Evolutionary conservation across 2,888 invertebrate species (phyloP).

Genomic region (Saturnia japonica): DNA sequence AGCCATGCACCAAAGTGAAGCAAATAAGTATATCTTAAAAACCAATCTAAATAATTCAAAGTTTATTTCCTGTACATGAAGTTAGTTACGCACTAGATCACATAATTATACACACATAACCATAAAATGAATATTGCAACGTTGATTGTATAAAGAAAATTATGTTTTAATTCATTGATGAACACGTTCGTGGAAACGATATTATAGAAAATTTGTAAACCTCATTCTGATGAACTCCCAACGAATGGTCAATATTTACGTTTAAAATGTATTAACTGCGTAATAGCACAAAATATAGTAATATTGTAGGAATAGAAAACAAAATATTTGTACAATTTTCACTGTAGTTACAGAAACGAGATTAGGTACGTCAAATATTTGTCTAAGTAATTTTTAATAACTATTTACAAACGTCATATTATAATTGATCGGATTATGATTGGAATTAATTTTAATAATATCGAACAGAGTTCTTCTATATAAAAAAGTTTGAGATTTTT

Average conservation of each 20-base stretch:
- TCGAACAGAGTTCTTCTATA: background rate
- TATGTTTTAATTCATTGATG: background rate
- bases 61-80: background rate
- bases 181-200: background rate
- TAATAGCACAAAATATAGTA: no score
- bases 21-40: slow-evolving; percentile 1
- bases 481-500: background rate
- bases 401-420: background rate
- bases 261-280: slow-evolving; percentile 3
- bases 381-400: background rate
- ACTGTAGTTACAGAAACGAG: background rate
- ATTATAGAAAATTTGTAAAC: background rate
- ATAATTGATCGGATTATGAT: background rate
- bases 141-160: slow-evolving; percentile 23
- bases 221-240: background rate
- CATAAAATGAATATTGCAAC: slow-evolving; percentile 22
- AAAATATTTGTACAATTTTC: background rate
- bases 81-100: background rate
- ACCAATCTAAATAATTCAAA: background rate
- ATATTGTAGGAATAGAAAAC: background rate
- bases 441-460: background rate
- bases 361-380: background rate
- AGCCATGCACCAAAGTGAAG: background rate
- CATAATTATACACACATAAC: background rate
- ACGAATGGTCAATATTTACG: background rate